phyloP scores from a whole-genome alignment of 30 jellyfish, hydroid and myxozoan genomes.

The Aurelia aurita region DNA sequence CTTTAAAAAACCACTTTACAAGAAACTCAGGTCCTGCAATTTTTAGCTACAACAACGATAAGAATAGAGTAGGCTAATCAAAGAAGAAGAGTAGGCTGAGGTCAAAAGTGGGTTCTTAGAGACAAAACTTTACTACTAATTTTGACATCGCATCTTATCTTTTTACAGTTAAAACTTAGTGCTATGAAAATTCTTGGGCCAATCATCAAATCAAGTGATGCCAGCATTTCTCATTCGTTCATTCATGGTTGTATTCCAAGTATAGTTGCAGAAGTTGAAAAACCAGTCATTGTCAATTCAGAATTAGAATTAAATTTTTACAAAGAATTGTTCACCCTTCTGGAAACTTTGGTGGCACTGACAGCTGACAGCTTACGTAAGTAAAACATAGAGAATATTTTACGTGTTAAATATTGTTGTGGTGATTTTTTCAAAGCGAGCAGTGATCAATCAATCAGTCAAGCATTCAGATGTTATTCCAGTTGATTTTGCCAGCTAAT shows the following conservation, averaged over 20 bases:
- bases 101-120: too few species aligned
- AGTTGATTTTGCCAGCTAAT: too few species aligned
- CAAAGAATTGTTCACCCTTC: slow-evolving; percentile 72
- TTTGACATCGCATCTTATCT: background rate
- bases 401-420: too few species aligned
- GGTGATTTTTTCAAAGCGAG: too few species aligned
- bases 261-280: slow-evolving; percentile 71
- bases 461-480: too few species aligned
- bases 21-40: too few species aligned
- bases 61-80: too few species aligned
- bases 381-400: slow-evolving; percentile 9
- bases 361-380: slow-evolving; percentile 86
- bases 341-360: slow-evolving; percentile 79
- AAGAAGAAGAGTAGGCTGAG: too few species aligned
- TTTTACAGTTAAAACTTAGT: slow-evolving; percentile 73
- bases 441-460: too few species aligned
- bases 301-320: slow-evolving; percentile 73
- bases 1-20: too few species aligned
- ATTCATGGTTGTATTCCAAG: slow-evolving; percentile 93
- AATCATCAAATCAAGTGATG: slow-evolving; percentile 68
- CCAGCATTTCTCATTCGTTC: slow-evolving; percentile 74
- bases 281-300: slow-evolving; percentile 21
- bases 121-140: too few species aligned
- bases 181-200: slow-evolving; percentile 66
- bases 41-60: too few species aligned